Evolutionary conservation across 1,140 invertebrate genomes (phyloP), one percentile per base, ranked within the genome.

Genomic region (Drosophila oshimai): DNA sequence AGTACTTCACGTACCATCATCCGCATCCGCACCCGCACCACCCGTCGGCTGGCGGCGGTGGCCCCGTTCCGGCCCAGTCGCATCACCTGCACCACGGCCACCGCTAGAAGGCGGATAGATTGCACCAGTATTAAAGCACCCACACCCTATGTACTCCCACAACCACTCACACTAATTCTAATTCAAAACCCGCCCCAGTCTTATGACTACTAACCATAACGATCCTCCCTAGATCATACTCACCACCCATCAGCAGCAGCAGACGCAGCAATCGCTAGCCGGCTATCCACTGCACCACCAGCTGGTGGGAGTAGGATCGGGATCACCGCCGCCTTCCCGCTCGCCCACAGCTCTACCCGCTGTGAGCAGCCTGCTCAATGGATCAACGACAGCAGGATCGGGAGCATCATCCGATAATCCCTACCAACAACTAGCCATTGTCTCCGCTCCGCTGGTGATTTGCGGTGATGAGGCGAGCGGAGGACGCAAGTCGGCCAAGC

Each of bases 1-100:
- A 91, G 72, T 91, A 91, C 80, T 91, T 91, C 51, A 83, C 88
- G 57, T 91, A 90, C 69, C 88, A 90, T 80, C 86, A 89, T 60
- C 65, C 74, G 54, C 84, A 78, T 57, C 61, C 69, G 28, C 83
- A 87, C 65, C 53, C 72, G 54, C 72, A 81, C 49, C 84, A 89
- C 54, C 31, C 55, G 49, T 26, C 78, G 65, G 78, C 79, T 55
- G 58, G 50, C 65, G 70, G 71, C 76, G 41, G 50, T 53, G 37
- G 53, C 67, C 53, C 62, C 49, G 46, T 65, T 50, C 31, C 81
- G 64, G 60, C 58, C 41, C 65, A 80, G 62, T 58, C 75, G 46
- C 75, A 84, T 37, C 86, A 86, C 54, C 77, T 79, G 73, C 72
- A 89, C 72, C 76, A 68, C 54, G 77, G 80, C 53, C 81, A 88